phyloP scores from a whole-genome alignment of 2,113 vertebrate species.

The Psettodes erumei region DNA sequence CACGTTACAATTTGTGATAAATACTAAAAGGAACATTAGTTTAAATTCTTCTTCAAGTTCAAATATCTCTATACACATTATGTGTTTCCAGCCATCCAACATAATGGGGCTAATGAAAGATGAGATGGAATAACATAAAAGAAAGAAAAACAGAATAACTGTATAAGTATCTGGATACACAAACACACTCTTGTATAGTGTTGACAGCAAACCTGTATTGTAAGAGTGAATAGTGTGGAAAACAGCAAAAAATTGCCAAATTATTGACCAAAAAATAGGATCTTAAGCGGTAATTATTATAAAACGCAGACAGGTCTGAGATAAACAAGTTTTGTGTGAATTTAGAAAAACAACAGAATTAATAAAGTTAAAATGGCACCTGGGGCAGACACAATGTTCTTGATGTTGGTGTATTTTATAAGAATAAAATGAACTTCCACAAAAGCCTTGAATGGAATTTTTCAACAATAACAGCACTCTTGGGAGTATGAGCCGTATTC shows the following conservation, averaged over 20 bases:
- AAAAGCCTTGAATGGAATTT: neutral
- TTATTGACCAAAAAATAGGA: neutral
- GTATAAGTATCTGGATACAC: neutral
- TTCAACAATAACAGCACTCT: conserved; percentile 1
- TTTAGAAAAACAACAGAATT: neutral
- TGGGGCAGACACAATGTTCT: neutral
- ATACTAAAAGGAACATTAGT: no score
- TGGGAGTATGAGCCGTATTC: neutral
- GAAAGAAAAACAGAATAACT: neutral
- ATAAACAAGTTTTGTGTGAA: neutral
- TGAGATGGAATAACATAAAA: neutral
- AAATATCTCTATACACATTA: no score
- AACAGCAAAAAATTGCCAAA: neutral
- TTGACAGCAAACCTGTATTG: neutral
- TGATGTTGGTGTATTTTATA: neutral
- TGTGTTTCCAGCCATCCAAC: neutral
- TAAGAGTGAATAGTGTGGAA: neutral
- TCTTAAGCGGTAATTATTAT: neutral
- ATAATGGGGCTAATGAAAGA: neutral
- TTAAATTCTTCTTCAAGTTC: no score
- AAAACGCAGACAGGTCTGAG: neutral
- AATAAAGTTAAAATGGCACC: neutral
- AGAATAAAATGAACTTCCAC: neutral
- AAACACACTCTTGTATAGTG: neutral
- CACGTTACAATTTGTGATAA: no score